Base-by-base conservation (phyloP, 2,113 vertebrate genomes). In the Falcunculus frontatus region DNA sequence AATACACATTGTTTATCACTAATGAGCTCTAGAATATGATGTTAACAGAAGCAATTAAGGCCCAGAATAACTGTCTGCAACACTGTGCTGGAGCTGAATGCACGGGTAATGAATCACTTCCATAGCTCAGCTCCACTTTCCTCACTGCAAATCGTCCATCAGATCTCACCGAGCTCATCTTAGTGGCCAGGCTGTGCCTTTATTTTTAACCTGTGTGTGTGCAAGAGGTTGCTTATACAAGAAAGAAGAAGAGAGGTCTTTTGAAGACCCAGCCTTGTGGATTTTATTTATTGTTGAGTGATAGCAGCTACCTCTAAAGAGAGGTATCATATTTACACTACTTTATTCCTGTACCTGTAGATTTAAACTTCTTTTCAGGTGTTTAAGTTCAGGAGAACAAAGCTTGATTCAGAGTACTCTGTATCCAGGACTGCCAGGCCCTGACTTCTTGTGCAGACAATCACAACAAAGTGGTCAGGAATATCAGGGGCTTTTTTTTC, bases 11-110 rank as follows among this genome's bases (percentile, higher is more conserved):
- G 96, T 96, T 97, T 95, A 80, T 96, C 90, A 82, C 91, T 97
- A 97, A 97, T 96, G 96, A 97, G 93, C 90, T 95, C 87, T 83
- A 95, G 94, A 95, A 95, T 92, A 82, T 94, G 81, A 84, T 94
- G 90, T 95, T 97, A 96, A 95, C 92, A 95, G 92, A 95, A 76
- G 94, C 93, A 95, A 96, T 97, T 96, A 96, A 97, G 77, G 87
- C 84, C 46, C 62, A 59, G 57, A 16, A 2, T 89, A 95, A 93
- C 87, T 91, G 52, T 82, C 94, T 95, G 89, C 60, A 93, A 29
- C 57, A n/a, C 93, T 10, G 49, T 69, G 56, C 53, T 89, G 78
- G 68, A 84, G 63, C 55, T 85, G 91, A 95, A 85, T 92, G 80
- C 90, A 65, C 2, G 22, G 65, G 69, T 94, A 95, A 96, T 96